Percentiles rank a stretch among this genome's conserved stretches.
Conservation (phyloP, 2,797 vertebrate genomes). For the Mallotus villosus region DNA sequence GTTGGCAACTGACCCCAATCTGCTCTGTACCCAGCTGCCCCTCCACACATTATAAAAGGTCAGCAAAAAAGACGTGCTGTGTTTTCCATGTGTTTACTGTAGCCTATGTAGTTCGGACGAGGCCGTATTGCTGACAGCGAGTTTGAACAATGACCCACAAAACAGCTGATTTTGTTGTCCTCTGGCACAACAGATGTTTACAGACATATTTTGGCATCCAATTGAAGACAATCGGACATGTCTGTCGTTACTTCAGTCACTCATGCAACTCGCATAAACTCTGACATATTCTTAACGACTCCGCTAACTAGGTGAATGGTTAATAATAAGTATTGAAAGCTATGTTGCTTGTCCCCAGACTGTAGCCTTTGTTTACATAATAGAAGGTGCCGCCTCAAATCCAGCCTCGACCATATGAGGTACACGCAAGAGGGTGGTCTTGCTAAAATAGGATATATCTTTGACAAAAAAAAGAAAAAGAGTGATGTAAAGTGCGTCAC, state of each 20-base stretch:
- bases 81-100: conserved; percentile 38
- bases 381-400: conserved; percentile 65
- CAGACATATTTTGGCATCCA: not conserved
- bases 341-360: conserved; percentile 76
- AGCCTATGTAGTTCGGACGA: conserved; percentile 57
- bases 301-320: not conserved
- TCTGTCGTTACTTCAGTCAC: not conserved
- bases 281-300: not conserved
- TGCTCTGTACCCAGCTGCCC: not conserved
- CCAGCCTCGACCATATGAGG: conserved; percentile 35
- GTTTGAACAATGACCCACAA: conserved; percentile 25
- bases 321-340: conserved; percentile 27
- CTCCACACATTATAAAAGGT: not conserved
- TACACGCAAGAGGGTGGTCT: not conserved
- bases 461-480: rapidly evolving
- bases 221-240: not conserved
- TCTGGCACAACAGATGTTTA: not conserved
- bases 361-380: conserved; percentile 99
- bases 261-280: not conserved
- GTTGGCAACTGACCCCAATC: not conserved
- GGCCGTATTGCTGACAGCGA: conserved; percentile 53
- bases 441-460: not conserved
- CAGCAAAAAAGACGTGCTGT: not conserved
- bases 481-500: rapidly evolving
- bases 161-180: not conserved